Base-by-base conservation (phyloP, 2,113 vertebrate species). In the Blennius ocellaris region DNA sequence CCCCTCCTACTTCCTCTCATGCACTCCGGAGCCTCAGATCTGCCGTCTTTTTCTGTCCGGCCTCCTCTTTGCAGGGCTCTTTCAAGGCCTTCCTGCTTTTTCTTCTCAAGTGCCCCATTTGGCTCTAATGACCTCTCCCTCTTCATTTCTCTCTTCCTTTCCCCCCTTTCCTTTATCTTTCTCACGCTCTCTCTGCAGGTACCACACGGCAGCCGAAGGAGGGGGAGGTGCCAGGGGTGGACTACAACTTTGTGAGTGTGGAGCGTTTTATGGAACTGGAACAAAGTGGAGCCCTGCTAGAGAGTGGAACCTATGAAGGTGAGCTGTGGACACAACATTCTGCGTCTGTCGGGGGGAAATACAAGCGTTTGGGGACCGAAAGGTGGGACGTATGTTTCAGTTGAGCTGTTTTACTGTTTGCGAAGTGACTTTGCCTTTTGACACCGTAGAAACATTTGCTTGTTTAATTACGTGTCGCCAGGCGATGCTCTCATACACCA, bases 301-400 rank as follows among this genome's bases (percentile, higher is more conserved):
- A 99, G 94, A 99, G 97, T 41, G 98, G 98, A 92, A 99, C 98
- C 38, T 99, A 99, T 96, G 98, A 99, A 98, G 97, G 98, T 99
- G 95, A 94, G 94, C 67, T 41, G 15, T 77, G 52, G 76, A 47
- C 66, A 36, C 68, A 63, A 58, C n/a, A 45, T 47, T 76, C 36
- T 48, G 55, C 60, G 75, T 72, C 47, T 53, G 67, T 1, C 0
- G 77, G 77, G 77, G 77, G 73, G 67, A 37, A 30, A 56, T 41
- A 11, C 67, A 65, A 66, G 41, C 62, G 81, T 76, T 77, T 16
- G 1, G 60, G 63, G 68, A 80, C 52, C n/a, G 58, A 52, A 52
- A 73, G 73, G 69, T 43, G 30, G 47, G 64, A 71, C 51, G 9
- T 38, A 37, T 71, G 40, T 65, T 70, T 63, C 37, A 55, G 41